Conservation (phyloP, 2,797 vertebrate genomes). For the Rousettus madagascariensis region DNA sequence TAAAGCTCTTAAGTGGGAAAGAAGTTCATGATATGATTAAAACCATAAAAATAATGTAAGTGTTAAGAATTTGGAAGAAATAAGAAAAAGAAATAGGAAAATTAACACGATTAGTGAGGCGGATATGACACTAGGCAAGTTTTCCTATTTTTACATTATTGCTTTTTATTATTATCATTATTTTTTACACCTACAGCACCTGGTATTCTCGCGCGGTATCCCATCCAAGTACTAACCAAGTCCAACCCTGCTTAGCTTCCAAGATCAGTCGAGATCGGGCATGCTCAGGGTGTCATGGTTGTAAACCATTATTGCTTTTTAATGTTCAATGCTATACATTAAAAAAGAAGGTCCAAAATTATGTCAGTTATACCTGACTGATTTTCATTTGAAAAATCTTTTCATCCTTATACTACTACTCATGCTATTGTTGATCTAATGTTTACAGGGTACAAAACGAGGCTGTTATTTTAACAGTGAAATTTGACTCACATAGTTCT, state of each 20-base stretch:
- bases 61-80: background rate
- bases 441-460: background rate
- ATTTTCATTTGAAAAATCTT: background rate
- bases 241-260: no score
- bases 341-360: background rate
- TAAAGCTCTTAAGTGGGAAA: background rate
- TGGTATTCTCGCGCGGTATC: no score
- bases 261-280: no score
- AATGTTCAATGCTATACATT: background rate
- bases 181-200: no score
- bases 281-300: no score
- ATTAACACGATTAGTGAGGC: background rate
- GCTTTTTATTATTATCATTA: no score
- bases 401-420: background rate
- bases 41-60: background rate
- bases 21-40: background rate
- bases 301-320: background rate
- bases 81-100: background rate
- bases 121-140: background rate
- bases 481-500: background rate
- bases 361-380: background rate
- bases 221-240: no score
- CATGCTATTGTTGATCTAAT: background rate
- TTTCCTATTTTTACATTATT: background rate
- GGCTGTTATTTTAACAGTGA: background rate